A percentile compares a stretch with the other conserved stretches of the same genome.
Conservation (phyloP, 2,113 vertebrate genomes). For the Oplegnathus fasciatus region DNA sequence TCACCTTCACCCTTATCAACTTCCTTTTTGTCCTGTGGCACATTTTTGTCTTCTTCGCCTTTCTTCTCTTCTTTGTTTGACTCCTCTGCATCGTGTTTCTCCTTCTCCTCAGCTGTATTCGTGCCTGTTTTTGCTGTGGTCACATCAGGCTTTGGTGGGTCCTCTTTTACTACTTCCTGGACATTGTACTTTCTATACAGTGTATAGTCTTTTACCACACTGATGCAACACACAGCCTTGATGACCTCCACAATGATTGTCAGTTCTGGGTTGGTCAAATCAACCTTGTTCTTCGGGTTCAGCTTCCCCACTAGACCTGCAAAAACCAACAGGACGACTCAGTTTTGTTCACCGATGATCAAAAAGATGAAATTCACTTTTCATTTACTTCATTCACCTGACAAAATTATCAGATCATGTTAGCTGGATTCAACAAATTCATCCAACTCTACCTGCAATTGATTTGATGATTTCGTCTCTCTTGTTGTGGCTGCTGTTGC, state of each 20-base stretch:
- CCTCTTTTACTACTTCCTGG: slow-evolving; percentile 92
- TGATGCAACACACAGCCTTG: slow-evolving; percentile 93
- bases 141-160: slow-evolving; percentile 46
- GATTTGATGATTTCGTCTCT: slow-evolving; percentile 94
- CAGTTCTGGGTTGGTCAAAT: slow-evolving; percentile 93
- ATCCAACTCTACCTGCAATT: slow-evolving; percentile 87
- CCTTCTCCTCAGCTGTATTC: slow-evolving; percentile 9
- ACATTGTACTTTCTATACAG: slow-evolving; percentile 95
- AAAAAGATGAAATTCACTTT: neutral
- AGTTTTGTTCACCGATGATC: neutral
- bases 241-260: slow-evolving; percentile 97
- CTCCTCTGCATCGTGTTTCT: slow-evolving; percentile 21
- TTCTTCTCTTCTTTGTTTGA: slow-evolving; percentile 12
- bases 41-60: slow-evolving; percentile 4
- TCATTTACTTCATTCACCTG: neutral
- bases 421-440: neutral
- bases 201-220: slow-evolving; percentile 93
- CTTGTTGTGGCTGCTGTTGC: slow-evolving; percentile 94
- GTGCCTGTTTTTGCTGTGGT: slow-evolving; percentile 1
- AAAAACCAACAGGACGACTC: neutral
- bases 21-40: neutral
- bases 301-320: slow-evolving; percentile 91
- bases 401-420: neutral
- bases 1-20: slow-evolving; percentile 24
- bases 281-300: slow-evolving; percentile 95